Evolutionary conservation across 2,113 vertebrate species (phyloP), one percentile per base, ranked within the genome.

Genomic region (Mustelus asterias): DNA sequence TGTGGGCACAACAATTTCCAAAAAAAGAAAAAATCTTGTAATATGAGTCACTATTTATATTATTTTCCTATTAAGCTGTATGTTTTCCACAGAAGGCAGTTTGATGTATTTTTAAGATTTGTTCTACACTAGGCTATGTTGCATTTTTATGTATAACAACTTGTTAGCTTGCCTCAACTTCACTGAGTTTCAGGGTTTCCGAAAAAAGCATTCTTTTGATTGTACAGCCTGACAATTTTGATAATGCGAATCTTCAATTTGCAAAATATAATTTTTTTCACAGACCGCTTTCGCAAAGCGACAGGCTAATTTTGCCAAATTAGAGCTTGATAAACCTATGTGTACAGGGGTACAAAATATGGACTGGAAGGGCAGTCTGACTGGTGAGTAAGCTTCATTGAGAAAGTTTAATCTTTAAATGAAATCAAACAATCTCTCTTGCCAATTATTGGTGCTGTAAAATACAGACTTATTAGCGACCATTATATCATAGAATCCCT

Each of bases 261-360:
- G 29, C 29, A 69, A 69, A 48, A 22, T n/a, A 10, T 96, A 29
- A 54, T 20, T 54, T 20, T 90, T 63, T 60, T 96, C 24, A 8
- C 95, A 99, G 99, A 96, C 97, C 96, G 98, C 98, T 29, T 99
- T 99, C 76, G 99, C 99, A 0, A 98, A 99, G 76, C 98, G 98
- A 96, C 98, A 99, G 96, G 98, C 97, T 0, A 97, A 98, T 29
- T 96, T 99, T 0, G 97, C 97, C 0, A 98, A 98, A 97, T 97
- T 99, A 98, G 97, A 97, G n/a, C n/a, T 58, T 2, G 2, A 97
- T n/a, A 96, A 97, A 89, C 96, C 94, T 0, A 97, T 97, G 96
- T 98, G 98, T 96, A 97, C 97, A 8, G 98, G 98, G 48, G 2
- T 97, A 26, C 97, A 98, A 96, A 98, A 98, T 96, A 96, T 99